Conservation (phyloP, 2,113 vertebrate genomes). For the Machaerirhynchus nigripectus region DNA sequence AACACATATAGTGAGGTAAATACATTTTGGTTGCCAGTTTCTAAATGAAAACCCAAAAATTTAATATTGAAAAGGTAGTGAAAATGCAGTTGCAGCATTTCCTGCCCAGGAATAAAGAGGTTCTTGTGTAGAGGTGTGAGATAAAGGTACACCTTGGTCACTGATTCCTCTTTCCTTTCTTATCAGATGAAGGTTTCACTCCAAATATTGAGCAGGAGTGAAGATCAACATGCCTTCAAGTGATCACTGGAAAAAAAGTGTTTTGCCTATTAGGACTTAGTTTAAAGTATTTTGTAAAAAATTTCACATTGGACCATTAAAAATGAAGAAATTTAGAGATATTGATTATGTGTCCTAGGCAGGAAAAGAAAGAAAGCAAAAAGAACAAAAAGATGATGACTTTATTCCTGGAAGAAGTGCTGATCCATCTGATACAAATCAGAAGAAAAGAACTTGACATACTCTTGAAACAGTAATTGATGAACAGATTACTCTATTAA, state of each 20-base stretch:
- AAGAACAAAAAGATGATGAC: not conserved
- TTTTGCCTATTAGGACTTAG: not conserved
- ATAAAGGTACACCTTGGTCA: not conserved
- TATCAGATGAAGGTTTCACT: not conserved
- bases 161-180: not conserved
- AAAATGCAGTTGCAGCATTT: not conserved
- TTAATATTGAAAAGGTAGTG: not conserved
- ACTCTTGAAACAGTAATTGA: not conserved
- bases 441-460: not conserved
- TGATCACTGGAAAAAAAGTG: not conserved
- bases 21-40: not conserved
- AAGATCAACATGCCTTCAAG: not conserved
- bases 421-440: not conserved
- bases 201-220: not conserved
- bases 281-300: not conserved
- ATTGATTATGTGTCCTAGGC: not conserved
- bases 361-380: not conserved
- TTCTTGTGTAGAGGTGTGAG: not conserved
- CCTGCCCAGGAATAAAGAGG: not conserved
- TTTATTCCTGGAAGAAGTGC: not conserved
- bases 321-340: not conserved
- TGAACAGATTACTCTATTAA: not conserved
- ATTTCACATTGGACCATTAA: not conserved
- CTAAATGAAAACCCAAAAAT: not conserved
- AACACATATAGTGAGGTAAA: fast-evolving